phyloP scores from a whole-genome alignment of 2,888 invertebrate species.

The Conops quadrifasciatus region DNA sequence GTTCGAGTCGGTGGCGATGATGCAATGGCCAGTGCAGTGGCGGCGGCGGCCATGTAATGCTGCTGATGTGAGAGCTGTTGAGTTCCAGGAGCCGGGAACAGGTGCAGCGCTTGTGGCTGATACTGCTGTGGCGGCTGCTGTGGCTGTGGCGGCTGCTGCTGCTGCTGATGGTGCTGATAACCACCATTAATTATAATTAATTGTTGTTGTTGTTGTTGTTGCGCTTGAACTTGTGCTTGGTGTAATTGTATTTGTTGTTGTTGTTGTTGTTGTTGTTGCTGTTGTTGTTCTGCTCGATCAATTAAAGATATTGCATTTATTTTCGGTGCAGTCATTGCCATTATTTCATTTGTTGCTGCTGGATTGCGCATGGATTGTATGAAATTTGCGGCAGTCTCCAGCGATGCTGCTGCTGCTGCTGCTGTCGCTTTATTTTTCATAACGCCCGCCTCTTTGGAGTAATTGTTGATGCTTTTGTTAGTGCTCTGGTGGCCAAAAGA shows the following conservation, averaged over 20 bases:
- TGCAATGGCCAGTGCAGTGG: slow-evolving; percentile 37
- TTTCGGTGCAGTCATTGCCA: neutral
- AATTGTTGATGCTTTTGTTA: slow-evolving; percentile 26
- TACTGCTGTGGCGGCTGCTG: slow-evolving; percentile 50
- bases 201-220: slow-evolving; percentile 38
- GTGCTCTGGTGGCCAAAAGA: slow-evolving; percentile 9
- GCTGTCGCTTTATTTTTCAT: slow-evolving; percentile 34
- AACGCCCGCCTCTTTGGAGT: neutral
- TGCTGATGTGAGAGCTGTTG: slow-evolving; percentile 42
- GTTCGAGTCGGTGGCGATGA: slow-evolving; percentile 19
- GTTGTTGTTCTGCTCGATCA: too few relatives aligned
- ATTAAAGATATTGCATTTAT: neutral
- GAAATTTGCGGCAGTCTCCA: slow-evolving; percentile 28
- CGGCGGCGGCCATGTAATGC: slow-evolving; percentile 31
- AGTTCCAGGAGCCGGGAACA: slow-evolving; percentile 34
- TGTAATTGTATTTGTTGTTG: slow-evolving; percentile 35
- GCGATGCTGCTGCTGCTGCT: slow-evolving; percentile 9
- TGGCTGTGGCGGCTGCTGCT: slow-evolving; percentile 42
- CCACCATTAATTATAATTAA: slow-evolving; percentile 2
- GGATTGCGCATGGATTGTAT: slow-evolving; percentile 26
- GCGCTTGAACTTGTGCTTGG: slow-evolving; percentile 33
- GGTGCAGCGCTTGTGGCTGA: slow-evolving; percentile 42
- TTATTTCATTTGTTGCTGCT: slow-evolving; percentile 38
- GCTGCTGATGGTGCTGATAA: slow-evolving; percentile 35
- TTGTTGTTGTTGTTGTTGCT: neutral